Base-by-base conservation (phyloP, 2,113 vertebrate genomes). In the Colossoma macropomum region DNA sequence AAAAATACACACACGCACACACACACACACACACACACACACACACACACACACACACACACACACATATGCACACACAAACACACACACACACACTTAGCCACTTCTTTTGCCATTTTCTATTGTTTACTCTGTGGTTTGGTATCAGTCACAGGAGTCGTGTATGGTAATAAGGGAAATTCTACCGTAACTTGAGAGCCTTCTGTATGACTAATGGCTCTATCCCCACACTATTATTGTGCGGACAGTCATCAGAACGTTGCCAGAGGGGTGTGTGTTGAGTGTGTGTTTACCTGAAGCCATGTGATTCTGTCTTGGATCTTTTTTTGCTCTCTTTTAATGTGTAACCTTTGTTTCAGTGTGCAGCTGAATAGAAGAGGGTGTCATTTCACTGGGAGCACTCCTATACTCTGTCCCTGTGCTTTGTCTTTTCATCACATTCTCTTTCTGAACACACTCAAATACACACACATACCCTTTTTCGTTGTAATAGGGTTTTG, bases 281-380 rank as follows among this genome's bases (percentile, higher is more conserved):
- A 32, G 62, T 13, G 28, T 16, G 11, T 7, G 54, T 38, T 6
- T 69, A 19, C 34, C 45, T 6, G 10, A 21, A 45, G 68, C 16
- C 11, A 8, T 25, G 17, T 32, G 65, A 25, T 52, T 32, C 41
- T 59, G 30, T 16, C 84, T 88, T 82, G 16, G 88, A 84, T 83
- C 75, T 73, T 19, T 68, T 34, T 69, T 45, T 9, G 41, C 66
- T 15, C 66, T 69, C 19, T 52, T 17, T 41, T 74, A 72, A 45
- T 84, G 89, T 45, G 70, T 87, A 78, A 32, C 81, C 50, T 81
- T 89, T 91, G 88, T 90, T 54, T 60, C 82, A n/a, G 28, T 74
- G 34, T 86, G 91, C 75, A 90, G 91, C 82, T 15, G 25, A 87
- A 92, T 83, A 87, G 63, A 65, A 27, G 32, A 81, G 85, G 63